phyloP scores from a whole-genome alignment of 2,888 invertebrate genomes.

The Drosophila emarginata region DNA sequence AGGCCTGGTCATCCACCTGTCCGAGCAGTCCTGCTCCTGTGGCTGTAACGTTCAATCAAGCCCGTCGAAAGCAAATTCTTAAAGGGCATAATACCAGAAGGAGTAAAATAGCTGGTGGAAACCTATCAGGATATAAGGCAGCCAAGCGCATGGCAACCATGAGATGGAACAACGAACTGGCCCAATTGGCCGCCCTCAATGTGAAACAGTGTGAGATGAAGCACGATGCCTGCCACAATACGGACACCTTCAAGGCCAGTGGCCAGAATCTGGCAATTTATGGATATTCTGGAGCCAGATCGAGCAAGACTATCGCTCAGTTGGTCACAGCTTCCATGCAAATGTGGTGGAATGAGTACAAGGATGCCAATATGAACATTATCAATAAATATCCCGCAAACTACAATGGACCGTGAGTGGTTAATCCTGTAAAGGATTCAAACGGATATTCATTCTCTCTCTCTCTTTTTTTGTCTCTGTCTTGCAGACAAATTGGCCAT shows the following conservation, averaged over 20 bases:
- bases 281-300: constrained; percentile 7
- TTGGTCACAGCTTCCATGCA: constrained; percentile 17
- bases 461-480: not conserved
- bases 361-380: constrained; percentile 37
- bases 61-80: constrained; percentile 1
- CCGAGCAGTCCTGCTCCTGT: constrained; percentile 41
- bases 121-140: constrained; percentile 19
- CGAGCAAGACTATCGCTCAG: not conserved
- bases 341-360: constrained; percentile 58
- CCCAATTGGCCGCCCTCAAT: constrained; percentile 46
- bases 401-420: constrained; percentile 42
- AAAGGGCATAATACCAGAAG: constrained; percentile 38
- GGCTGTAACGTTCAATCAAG: not conserved
- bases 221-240: constrained; percentile 55
- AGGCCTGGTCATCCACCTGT: constrained; percentile 43
- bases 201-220: constrained; percentile 46
- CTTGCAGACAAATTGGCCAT: constrained; percentile 47
- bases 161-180: constrained; percentile 48
- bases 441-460: no score
- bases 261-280: constrained; percentile 48
- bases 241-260: constrained; percentile 30
- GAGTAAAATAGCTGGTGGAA: constrained; percentile 40
- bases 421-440: not conserved
- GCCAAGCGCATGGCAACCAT: constrained; percentile 57
- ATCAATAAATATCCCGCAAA: constrained; percentile 37